These are phyloP conservation scores for Epinephelus lanceolatus DNA, from an alignment of 2,113 vertebrate species.

Conservation along the genomic window DNA sequence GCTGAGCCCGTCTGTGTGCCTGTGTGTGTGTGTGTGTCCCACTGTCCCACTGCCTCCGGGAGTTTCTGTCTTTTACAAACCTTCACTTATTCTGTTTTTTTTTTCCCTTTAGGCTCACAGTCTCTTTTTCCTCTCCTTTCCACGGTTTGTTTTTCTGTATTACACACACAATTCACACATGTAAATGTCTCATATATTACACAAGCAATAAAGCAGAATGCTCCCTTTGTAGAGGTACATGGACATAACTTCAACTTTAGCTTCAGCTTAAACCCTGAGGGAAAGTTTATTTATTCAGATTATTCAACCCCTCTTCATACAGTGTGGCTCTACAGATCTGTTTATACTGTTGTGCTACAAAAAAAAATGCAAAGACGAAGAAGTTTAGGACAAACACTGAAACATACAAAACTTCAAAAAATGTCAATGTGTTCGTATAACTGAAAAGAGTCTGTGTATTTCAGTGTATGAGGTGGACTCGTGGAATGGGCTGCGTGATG, in stretches of 20 bases:
- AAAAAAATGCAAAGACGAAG: no score
- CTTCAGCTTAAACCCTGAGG: not conserved
- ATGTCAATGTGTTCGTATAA: no score
- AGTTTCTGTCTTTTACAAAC: slow-evolving; percentile 60
- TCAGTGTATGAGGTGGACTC: no score
- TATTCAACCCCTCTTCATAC: not conserved
- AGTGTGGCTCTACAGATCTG: not conserved
- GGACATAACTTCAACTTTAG: not conserved
- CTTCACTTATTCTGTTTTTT: slow-evolving; percentile 13
- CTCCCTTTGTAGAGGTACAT: no score
- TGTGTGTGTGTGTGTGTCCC: slow-evolving; percentile 24
- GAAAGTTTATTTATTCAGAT: not conserved
- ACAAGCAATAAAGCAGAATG: not conserved
- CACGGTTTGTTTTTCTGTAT: not conserved
- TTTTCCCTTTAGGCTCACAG: not conserved
- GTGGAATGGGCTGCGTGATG: no score
- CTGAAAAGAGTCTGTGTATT: no score
- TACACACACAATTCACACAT: not conserved
- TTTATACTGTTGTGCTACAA: not conserved
- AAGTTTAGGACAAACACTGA: no score
- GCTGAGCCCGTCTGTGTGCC: slow-evolving; percentile 13
- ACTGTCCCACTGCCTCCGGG: slow-evolving; percentile 57
- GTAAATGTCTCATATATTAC: not conserved
- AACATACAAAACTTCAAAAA: no score
- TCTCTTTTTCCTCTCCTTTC: not conserved